phyloP scores from a whole-genome alignment of 2,113 vertebrate genomes.

The Sinocyclocheilus rhinocerous region DNA sequence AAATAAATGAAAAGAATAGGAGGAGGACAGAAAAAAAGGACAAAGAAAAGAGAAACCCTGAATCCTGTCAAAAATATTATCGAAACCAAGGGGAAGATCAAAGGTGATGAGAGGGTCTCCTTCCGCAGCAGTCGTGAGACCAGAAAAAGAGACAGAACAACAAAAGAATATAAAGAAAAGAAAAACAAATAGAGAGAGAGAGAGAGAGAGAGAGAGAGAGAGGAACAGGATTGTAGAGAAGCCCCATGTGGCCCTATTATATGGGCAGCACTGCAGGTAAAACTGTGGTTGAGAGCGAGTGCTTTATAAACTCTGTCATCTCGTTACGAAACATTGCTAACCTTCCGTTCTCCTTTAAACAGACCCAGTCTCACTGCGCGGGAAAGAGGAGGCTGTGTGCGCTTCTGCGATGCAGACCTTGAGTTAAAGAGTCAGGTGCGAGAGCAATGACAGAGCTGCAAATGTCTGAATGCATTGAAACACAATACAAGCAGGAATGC shows the following conservation, averaged over 20 bases:
- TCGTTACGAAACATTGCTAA: slow-evolving; percentile 86
- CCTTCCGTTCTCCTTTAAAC: slow-evolving; percentile 81
- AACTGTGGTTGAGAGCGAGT: slow-evolving; percentile 75
- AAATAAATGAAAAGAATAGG: slow-evolving; percentile 50
- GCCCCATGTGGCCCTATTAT: slow-evolving; percentile 91
- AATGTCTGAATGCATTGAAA: slow-evolving; percentile 1
- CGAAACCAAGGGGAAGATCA: slow-evolving; percentile 69
- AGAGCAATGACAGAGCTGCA: neutral
- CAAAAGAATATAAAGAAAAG: slow-evolving; percentile 79
- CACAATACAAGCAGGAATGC: neutral
- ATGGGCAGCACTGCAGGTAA: slow-evolving; percentile 82
- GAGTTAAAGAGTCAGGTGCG: neutral
- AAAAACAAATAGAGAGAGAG: slow-evolving; percentile 74
- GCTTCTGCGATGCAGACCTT: slow-evolving; percentile 41
- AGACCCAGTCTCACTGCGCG: slow-evolving; percentile 68
- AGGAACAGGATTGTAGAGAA: slow-evolving; percentile 72
- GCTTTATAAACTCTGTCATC: slow-evolving; percentile 89
- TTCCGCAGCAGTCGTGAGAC: slow-evolving; percentile 67
- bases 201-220: slow-evolving; percentile 73
- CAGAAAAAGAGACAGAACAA: slow-evolving; percentile 76
- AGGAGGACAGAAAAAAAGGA: slow-evolving; percentile 42
- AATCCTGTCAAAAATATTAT: slow-evolving; percentile 79
- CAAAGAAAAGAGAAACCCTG: slow-evolving; percentile 55
- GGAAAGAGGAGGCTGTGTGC: slow-evolving; percentile 63
- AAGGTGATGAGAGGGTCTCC: slow-evolving; percentile 71